Evolutionary conservation across 2,888 invertebrate species (phyloP).

Genomic region (Melanostoma mellinum): DNA sequence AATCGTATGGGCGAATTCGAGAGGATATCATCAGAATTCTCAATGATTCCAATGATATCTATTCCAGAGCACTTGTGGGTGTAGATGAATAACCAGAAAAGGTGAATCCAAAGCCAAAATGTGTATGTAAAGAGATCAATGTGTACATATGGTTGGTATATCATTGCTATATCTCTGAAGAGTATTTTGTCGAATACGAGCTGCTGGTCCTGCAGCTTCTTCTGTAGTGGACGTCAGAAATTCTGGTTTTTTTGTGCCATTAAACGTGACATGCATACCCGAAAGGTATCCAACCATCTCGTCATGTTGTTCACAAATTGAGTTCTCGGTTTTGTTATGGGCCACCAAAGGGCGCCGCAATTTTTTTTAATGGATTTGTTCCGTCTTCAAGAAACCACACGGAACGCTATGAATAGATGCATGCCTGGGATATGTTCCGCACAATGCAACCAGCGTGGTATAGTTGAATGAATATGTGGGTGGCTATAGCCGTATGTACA

Average conservation of each 20-base stretch:
- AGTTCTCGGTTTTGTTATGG: conserved; percentile 59
- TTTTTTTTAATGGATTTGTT: conserved; percentile 44
- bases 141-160: conserved; percentile 59
- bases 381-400: conserved; percentile 45
- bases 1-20: conserved; percentile 53
- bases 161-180: conserved; percentile 42
- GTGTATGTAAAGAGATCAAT: conserved; percentile 49
- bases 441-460: conserved; percentile 49
- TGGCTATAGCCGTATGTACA: neutral
- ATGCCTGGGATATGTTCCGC: conserved; percentile 31
- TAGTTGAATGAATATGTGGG: conserved; percentile 24
- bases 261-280: conserved; percentile 69
- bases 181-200: conserved; percentile 49
- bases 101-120: conserved; percentile 26
- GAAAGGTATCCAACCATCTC: conserved; percentile 54
- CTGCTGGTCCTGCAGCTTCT: conserved; percentile 20
- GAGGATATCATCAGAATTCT: conserved; percentile 68
- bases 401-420: conserved; percentile 46
- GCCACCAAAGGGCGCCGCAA: conserved; percentile 26
- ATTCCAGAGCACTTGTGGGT: conserved; percentile 8
- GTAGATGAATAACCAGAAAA: conserved; percentile 17
- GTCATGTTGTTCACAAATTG: conserved; percentile 64
- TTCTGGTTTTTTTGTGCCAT: conserved; percentile 63
- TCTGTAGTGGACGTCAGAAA: conserved; percentile 25
- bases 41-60: conserved; percentile 62